Evolutionary conservation across 1,140 invertebrate species (phyloP).

Genomic region (Hetaerina americana): DNA sequence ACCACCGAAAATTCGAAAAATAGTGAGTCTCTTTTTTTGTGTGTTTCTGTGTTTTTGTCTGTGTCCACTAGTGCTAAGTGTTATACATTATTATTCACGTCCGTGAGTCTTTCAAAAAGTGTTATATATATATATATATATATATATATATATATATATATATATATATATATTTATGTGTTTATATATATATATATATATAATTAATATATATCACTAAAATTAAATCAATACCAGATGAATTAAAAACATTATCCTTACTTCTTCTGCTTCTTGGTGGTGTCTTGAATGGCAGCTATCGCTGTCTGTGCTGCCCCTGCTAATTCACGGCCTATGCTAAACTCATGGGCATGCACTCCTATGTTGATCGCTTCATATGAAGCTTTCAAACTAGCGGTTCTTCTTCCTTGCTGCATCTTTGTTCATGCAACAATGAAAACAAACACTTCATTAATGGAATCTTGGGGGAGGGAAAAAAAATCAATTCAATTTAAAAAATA

Average conservation of each 20-base stretch:
- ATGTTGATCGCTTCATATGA: conserved; percentile 78
- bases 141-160: too few relatives aligned
- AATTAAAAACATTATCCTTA: conserved; percentile 18
- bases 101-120: too few relatives aligned
- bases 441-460: conserved; percentile 1
- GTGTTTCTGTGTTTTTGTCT: too few relatives aligned
- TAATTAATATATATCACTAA: too few relatives aligned
- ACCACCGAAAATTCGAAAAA: too few relatives aligned
- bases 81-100: too few relatives aligned
- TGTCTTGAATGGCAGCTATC: conserved; percentile 56
- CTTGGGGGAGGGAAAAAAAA: background rate
- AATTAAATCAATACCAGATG: too few relatives aligned
- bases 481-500: background rate
- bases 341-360: conserved; percentile 39
- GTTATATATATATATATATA: too few relatives aligned
- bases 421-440: conserved; percentile 15
- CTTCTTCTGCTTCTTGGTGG: conserved; percentile 53
- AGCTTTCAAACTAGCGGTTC: conserved; percentile 88
- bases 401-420: conserved; percentile 81
- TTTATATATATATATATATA: too few relatives aligned
- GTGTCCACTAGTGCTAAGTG: too few relatives aligned
- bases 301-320: conserved; percentile 65
- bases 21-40: too few relatives aligned
- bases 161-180: too few relatives aligned
- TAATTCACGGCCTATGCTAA: conserved; percentile 50